Evolutionary conservation across 2,113 vertebrate species (phyloP), one percentile per base, ranked within the genome.

Genomic region (Leptocoma aspasia): DNA sequence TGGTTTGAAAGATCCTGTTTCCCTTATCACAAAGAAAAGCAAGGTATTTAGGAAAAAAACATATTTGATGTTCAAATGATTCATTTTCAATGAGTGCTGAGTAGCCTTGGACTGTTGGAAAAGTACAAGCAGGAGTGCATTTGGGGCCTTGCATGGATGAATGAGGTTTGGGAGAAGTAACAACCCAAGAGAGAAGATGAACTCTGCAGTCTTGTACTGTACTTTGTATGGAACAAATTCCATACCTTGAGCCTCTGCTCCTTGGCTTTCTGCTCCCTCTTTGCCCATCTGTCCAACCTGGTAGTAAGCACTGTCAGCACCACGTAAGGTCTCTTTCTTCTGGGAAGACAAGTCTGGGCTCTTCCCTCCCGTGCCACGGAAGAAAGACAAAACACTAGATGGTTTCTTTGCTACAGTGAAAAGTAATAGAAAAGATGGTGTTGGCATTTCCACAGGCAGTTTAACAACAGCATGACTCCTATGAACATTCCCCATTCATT

Each of bases 281-380:
- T 98, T 98, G 84, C 98, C 97, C 73, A 90, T 98, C 93, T 98
- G 98, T 61, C 98, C 98, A 70, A 98, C 98, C 85, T 98, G 98
- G 94, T 98, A 98, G 89, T 98, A 98, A 66, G 98, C 98, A 87
- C 98, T 98, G 71, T 98, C 98, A 80, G 98, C 98, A 82, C 98
- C 98, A 69, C 98, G 98, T n/a, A 98, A 96, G 69, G 98, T 98
- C 89, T 98, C 98, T 71, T 98, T 98, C 94, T 98, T 98, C 92
- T 98, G 98, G 27, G 97, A 98, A 90, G 98, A 98, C 44, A 98
- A 93, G 49, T 98, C 98, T 1, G 98, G 98, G 89, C 98, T 98
- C 60, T 97, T 98, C 53, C 98, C 98, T 92, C 98, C 98, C 71
- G 98, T 97, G 68, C 98, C 98, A 95, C 98, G 98, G 95, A 98